These are phyloP conservation scores for Psix sp. DNA, from an alignment of 1,140 invertebrate genomes.

Conservation along the genomic window DNA sequence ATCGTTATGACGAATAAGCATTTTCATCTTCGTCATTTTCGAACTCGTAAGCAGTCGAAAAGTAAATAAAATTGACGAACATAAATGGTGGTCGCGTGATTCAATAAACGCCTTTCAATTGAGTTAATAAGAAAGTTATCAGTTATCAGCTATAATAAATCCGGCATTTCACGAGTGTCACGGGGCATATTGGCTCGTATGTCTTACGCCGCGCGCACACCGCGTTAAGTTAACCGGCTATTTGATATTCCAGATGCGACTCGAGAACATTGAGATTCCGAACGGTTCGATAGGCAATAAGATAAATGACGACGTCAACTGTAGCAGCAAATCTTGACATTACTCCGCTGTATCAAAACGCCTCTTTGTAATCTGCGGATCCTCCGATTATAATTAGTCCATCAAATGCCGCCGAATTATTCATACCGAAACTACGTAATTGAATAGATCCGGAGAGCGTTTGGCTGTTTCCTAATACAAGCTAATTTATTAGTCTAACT, in stretches of 20 bases:
- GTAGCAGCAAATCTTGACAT: conserved; percentile 39
- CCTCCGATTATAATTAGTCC: conserved; percentile 21
- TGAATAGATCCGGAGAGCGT: conserved; percentile 7
- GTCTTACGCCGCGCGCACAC: conserved; percentile 63
- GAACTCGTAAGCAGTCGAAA: not conserved
- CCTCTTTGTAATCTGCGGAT: conserved; percentile 13
- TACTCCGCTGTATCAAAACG: conserved; percentile 41
- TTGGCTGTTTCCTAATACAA: not conserved
- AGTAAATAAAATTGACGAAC: conserved; percentile 15
- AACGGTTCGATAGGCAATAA: conserved; percentile 50
- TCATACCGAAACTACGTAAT: conserved; percentile 13
- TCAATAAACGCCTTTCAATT: conserved; percentile 48
- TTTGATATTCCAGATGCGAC: conserved; percentile 68
- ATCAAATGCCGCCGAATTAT: conserved; percentile 13
- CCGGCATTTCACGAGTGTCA: conserved; percentile 69
- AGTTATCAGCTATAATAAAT: conserved; percentile 68
- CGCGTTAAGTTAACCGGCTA: conserved; percentile 60
- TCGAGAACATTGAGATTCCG: conserved; percentile 49
- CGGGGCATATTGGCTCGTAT: conserved; percentile 69
- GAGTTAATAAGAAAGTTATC: conserved; percentile 71
- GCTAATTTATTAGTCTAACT: not conserved
- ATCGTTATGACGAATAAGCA: conserved; percentile 7
- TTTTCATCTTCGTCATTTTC: conserved; percentile 5
- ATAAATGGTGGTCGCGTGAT: conserved; percentile 29
- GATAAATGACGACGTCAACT: conserved; percentile 53